A percentile compares a stretch with the other conserved stretches of the same genome.
Conservation (phyloP, 2,113 vertebrate species). For the Mormoops blainvillei region DNA sequence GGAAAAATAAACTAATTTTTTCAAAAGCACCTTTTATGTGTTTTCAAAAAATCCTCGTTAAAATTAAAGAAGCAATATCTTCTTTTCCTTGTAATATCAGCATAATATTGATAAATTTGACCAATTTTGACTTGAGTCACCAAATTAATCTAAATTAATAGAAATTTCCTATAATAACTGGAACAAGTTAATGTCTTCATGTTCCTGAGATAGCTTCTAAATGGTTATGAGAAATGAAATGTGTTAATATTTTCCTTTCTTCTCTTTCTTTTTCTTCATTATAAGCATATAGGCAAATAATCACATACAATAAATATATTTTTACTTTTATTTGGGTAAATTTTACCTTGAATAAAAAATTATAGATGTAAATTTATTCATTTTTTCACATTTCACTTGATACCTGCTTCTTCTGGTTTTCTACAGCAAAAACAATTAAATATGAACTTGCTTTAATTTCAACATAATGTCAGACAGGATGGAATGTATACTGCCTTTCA, state of each 20-base stretch:
- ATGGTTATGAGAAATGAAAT: neutral
- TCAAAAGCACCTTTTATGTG: neutral
- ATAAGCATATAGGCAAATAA: neutral
- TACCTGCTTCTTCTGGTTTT: neutral
- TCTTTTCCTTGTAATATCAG: neutral
- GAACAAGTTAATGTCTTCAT: neutral
- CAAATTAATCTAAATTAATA: neutral
- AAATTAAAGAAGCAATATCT: neutral
- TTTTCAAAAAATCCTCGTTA: neutral
- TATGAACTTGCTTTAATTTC: neutral
- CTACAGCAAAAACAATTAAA: constrained; percentile 1
- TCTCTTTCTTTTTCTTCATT: neutral
- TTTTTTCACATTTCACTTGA: neutral
- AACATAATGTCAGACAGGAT: neutral
- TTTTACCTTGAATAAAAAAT: neutral
- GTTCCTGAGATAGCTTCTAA: neutral
- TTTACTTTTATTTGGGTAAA: constrained; percentile 5
- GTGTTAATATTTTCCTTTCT: neutral
- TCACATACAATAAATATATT: neutral
- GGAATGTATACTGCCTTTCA: neutral
- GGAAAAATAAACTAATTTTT: neutral
- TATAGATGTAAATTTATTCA: neutral
- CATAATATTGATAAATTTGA: neutral
- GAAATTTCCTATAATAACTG: neutral
- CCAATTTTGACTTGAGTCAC: neutral